A percentile compares a stretch with the other conserved stretches of the same genome.
phyloP scores from a whole-genome alignment of 2,888 invertebrate species.

The Prosapia bicincta region DNA sequence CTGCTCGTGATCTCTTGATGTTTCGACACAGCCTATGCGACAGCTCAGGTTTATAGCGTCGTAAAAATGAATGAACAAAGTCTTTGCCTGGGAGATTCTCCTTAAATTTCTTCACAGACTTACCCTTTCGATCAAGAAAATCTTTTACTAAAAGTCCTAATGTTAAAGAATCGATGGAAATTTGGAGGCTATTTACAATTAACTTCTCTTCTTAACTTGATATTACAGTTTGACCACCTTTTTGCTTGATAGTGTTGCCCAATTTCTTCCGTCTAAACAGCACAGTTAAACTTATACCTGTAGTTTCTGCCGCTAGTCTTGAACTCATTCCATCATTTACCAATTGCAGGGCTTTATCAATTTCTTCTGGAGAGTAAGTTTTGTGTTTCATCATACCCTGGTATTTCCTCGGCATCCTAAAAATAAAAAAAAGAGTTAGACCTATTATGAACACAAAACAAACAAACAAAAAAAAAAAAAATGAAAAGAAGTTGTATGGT shows the following conservation, averaged over 20 bases:
- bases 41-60: constrained; percentile 32
- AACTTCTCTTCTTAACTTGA: not conserved
- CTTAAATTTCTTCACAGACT: constrained; percentile 33
- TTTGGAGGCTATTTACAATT: not conserved
- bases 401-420: constrained; percentile 12
- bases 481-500: constrained; percentile 9
- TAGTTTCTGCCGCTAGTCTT: no score
- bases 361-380: not conserved
- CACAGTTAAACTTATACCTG: no score
- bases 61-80: constrained; percentile 35
- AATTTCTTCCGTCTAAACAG: no score
- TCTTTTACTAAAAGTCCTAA: constrained; percentile 30
- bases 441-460: no score
- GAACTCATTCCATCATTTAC: not conserved
- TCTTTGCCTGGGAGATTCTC: constrained; percentile 36
- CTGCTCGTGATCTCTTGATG: constrained; percentile 38
- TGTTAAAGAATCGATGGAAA: not conserved
- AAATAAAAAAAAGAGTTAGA: not conserved
- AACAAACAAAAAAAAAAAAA: no score
- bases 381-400: not conserved
- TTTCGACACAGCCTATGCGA: constrained; percentile 32
- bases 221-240: not conserved
- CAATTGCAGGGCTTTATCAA: no score
- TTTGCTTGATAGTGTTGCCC: not conserved
- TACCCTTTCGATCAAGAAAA: constrained; percentile 36